Percentiles rank a stretch among this genome's conserved stretches.
Evolutionary conservation across 2,888 invertebrate genomes (phyloP).

Genomic region (Cordilura impudica): DNA sequence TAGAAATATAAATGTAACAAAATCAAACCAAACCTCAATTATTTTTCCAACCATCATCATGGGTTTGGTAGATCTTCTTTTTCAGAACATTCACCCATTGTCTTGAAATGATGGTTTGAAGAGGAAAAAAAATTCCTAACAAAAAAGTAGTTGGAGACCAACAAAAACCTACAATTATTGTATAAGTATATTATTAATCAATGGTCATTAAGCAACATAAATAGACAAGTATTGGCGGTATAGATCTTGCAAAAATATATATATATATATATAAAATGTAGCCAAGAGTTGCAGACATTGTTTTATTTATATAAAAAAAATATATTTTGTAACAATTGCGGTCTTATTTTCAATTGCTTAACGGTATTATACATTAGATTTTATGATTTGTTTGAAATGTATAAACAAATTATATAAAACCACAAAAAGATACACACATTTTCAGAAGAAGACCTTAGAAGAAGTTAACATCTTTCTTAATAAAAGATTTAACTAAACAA

Average conservation of each 20-base stretch:
- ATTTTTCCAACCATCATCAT: neutral
- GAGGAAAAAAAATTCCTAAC: neutral
- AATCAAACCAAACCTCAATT: conserved; percentile 27
- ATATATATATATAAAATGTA: neutral
- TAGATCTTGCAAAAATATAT: too few relatives aligned
- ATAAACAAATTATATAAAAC: neutral
- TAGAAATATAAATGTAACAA: neutral
- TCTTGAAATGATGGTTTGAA: neutral
- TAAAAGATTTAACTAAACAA: too few relatives aligned
- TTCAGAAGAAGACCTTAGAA: conserved; percentile 10
- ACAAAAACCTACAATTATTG: conserved; percentile 41
- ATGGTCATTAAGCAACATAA: conserved; percentile 31
- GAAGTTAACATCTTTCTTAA: neutral
- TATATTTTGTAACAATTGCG: conserved; percentile 12
- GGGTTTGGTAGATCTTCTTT: conserved; percentile 24
- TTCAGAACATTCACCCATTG: neutral
- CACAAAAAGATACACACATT: neutral
- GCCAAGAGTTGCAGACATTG: too few relatives aligned
- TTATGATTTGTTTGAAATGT: neutral
- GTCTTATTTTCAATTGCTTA: neutral
- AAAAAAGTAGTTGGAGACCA: neutral
- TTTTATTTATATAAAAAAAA: conserved; percentile 23
- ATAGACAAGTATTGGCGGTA: neutral
- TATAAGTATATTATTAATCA: conserved; percentile 34
- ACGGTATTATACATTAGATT: neutral